Evolutionary conservation across 2,113 vertebrate genomes (phyloP), one percentile per base, ranked within the genome.

Genomic region (Desmodus rotundus): DNA sequence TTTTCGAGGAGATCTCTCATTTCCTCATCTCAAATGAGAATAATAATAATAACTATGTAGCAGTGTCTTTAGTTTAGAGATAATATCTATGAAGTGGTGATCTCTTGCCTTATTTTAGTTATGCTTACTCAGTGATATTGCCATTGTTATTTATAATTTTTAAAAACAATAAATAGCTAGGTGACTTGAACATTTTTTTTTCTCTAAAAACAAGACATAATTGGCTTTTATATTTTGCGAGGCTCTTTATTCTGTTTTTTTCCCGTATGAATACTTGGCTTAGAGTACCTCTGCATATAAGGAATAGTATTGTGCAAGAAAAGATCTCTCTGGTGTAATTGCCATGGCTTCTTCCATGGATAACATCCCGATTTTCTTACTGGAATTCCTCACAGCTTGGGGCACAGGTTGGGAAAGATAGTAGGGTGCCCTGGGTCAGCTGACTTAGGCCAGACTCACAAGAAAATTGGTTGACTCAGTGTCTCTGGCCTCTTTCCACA

Each of bases 401-500:
- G 52, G 15, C 33, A 61, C 19, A 85, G 38, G 14, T 38, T 87
- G 45, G 41, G 93, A 81, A 31, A 92, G 87, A 87, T 28, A 73
- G 11, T 38, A 70, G 61, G 68, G 45, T 87, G 96, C 92, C 77
- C 33, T 93, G 43, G 38, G 54, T 85, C 87, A 73, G 83, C 28
- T 91, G 43, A 85, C 63, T 86, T 56, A 36, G 87, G 58, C 58
- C 80, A 24, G 68, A 83, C 26, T 93, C 70, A 58, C 26, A 94
- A 72, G 36, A 93, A 84, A 86, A 47, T 74, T 41, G 52, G 24
- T 90, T 97, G 61, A 97, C 81, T 90, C 41, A n/a, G 36, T 96
- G 36, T 97, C 36, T 96, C 90, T 93, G 80, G 47, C 36, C 93
- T 98, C 65, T 95, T 88, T 96, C 87, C 87, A 77, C 98, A 99